Percentiles rank a stretch among this genome's conserved stretches.
Conservation (phyloP, 2,888 invertebrate genomes). For the Agrotis puta region DNA sequence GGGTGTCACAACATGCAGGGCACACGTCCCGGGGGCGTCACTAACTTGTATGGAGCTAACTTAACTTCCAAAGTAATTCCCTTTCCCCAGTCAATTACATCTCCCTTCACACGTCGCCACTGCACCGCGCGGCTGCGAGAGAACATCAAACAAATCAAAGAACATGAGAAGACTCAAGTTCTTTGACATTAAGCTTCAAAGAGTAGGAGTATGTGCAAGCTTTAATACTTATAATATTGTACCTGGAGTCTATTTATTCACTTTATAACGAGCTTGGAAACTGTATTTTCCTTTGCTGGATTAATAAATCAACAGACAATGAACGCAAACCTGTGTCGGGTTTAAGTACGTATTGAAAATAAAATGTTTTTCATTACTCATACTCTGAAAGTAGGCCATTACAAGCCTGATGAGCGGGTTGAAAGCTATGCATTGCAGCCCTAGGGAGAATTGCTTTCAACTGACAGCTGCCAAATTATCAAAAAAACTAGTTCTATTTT, state of each 20-base stretch:
- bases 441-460: too few relatives aligned
- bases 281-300: constrained; percentile 22
- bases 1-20: constrained; percentile 31
- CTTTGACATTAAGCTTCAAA: constrained; percentile 22
- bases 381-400: too few relatives aligned
- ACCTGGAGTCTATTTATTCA: constrained; percentile 16
- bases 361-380: too few relatives aligned
- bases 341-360: constrained; percentile 18
- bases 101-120: constrained; percentile 31
- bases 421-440: too few relatives aligned
- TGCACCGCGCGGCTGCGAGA: constrained; percentile 14
- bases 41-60: constrained; percentile 39
- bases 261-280: constrained; percentile 25
- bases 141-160: constrained; percentile 34
- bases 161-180: constrained; percentile 5
- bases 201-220: constrained; percentile 1
- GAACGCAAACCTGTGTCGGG: constrained; percentile 20
- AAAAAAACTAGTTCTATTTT: too few relatives aligned
- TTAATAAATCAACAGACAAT: constrained; percentile 45
- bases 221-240: constrained; percentile 21
- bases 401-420: too few relatives aligned
- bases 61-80: constrained; percentile 42
- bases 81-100: constrained; percentile 43
- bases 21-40: constrained; percentile 21
- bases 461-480: too few relatives aligned